Conservation (phyloP, 37 sponge, comb jelly and placozoan genomes). For the Axinella damicornis region DNA sequence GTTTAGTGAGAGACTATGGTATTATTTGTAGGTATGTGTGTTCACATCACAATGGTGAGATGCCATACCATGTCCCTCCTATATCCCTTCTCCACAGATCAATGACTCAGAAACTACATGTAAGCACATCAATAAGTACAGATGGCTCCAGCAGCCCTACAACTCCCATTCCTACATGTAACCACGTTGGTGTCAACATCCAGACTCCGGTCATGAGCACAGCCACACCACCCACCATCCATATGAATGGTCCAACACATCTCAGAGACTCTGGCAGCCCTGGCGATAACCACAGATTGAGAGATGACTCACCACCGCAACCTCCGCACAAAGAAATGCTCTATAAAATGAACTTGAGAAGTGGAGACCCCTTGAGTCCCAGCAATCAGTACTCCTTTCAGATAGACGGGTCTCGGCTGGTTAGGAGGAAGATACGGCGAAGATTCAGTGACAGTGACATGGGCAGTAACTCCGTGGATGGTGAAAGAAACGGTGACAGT, state of each 20-base stretch:
- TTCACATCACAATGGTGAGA: too few species aligned
- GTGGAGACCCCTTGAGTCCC: neutral
- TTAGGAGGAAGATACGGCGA: too few species aligned
- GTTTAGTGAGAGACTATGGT: too few species aligned
- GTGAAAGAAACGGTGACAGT: neutral
- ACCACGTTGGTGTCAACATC: neutral
- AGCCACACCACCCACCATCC: neutral
- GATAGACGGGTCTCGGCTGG: too few species aligned
- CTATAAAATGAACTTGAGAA: neutral
- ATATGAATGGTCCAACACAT: too few species aligned
- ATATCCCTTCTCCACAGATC: too few species aligned
- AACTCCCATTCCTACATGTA: neutral
- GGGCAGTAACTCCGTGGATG: neutral
- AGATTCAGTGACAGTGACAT: too few species aligned
- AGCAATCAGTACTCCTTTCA: neutral
- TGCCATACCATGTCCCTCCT: too few species aligned
- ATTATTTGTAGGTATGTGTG: too few species aligned
- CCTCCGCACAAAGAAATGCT: neutral
- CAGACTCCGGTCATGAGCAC: neutral
- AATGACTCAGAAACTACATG: too few species aligned
- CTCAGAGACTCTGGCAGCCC: neutral
- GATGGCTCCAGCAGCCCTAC: neutral
- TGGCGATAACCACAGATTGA: neutral
- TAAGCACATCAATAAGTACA: too few species aligned
- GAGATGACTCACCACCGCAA: neutral